phyloP scores from a whole-genome alignment of 2,113 vertebrate genomes.

The Sapajus apella region DNA sequence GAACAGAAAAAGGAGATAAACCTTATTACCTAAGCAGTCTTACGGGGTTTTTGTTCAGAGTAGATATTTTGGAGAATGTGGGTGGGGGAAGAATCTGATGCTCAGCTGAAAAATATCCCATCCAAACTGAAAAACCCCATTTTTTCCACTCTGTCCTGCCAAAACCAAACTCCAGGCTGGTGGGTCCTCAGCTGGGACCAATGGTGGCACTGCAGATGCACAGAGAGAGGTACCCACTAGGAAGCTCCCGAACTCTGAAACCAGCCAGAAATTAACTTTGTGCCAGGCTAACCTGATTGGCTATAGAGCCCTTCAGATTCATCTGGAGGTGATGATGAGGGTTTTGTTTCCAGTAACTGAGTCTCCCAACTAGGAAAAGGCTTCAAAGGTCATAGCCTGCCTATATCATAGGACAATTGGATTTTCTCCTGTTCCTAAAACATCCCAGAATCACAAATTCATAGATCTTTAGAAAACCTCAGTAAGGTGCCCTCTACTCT shows the following conservation, averaged over 20 bases:
- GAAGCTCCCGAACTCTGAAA: neutral
- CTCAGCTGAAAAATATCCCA: neutral
- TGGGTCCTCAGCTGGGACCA: neutral
- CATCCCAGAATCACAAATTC: neutral
- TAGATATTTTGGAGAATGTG: neutral
- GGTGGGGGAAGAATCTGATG: neutral
- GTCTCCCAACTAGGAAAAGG: neutral
- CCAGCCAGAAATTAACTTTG: neutral
- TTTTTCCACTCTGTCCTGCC: neutral
- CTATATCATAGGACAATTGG: neutral
- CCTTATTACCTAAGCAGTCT: neutral
- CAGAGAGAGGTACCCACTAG: neutral
- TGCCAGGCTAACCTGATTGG: neutral
- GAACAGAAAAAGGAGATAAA: no score
- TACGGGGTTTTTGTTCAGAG: no score
- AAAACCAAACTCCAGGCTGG: neutral
- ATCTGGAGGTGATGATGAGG: neutral
- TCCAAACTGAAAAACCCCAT: neutral
- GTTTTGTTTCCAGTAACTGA: neutral
- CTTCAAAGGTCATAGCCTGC: neutral
- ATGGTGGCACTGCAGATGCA: rapidly evolving
- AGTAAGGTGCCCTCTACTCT: neutral
- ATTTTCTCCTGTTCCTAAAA: neutral
- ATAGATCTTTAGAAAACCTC: neutral
- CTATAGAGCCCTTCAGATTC: neutral